A percentile compares a stretch with the other conserved stretches of the same genome.
phyloP scores from a whole-genome alignment of 2,797 vertebrate species.

The Schizopygopsis pylzovi region DNA sequence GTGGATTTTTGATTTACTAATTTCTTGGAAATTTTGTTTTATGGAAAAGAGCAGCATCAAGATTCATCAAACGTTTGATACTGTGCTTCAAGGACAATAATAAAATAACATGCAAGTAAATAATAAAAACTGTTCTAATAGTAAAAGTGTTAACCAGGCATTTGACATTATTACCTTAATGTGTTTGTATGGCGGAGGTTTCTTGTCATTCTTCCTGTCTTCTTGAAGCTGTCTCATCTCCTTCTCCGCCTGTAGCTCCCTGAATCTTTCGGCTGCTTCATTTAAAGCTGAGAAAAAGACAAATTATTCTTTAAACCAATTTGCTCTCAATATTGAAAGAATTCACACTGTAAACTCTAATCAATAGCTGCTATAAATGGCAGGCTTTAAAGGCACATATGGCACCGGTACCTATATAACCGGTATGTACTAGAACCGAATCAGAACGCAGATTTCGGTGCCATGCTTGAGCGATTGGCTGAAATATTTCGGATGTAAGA shows the following conservation, averaged over 20 bases:
- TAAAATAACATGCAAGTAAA: not conserved
- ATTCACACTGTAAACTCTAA: not conserved
- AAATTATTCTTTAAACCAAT: not conserved
- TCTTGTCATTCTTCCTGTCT: conserved; percentile 96
- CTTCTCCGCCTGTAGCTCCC: conserved; percentile 90
- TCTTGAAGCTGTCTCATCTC: conserved; percentile 96
- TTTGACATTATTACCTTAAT: conserved; percentile 83
- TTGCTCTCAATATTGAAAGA: not conserved
- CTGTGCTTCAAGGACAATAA: not conserved
- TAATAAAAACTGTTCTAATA: not conserved
- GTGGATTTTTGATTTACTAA: not conserved
- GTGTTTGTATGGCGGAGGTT: conserved; percentile 95
- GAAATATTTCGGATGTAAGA: no score
- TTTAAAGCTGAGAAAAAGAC: conserved; percentile 81
- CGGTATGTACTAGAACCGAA: no score
- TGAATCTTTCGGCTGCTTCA: conserved; percentile 94
- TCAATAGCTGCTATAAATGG: not conserved
- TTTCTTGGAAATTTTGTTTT: no score
- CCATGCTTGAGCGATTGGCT: no score
- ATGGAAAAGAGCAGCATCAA: not conserved
- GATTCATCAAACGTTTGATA: not conserved
- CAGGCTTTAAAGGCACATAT: no score
- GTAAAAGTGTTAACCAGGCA: not conserved
- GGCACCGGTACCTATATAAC: no score
- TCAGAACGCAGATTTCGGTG: no score